These are phyloP conservation scores for Erpornis zantholeuca DNA, from an alignment of 2,113 vertebrate genomes.

Conservation along the genomic window DNA sequence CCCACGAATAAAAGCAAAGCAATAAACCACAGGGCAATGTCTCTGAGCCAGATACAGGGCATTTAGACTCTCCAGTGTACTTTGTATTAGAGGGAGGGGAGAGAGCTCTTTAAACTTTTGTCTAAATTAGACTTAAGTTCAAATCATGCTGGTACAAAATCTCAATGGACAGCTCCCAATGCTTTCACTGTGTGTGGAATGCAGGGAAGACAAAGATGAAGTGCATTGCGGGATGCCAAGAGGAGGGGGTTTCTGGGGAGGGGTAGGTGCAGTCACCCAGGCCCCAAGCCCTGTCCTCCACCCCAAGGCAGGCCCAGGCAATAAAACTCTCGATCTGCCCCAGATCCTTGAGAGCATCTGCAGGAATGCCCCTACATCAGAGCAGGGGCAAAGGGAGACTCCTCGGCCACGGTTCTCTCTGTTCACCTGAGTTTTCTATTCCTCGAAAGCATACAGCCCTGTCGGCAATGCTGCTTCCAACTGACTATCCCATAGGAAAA, in stretches of 20 bases:
- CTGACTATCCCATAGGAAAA: neutral
- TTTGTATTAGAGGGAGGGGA: neutral
- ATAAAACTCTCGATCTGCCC: neutral
- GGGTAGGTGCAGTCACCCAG: neutral
- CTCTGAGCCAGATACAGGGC: neutral
- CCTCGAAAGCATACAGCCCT: neutral
- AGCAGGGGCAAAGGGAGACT: neutral
- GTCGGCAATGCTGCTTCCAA: neutral
- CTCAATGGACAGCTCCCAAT: neutral
- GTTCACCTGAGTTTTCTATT: neutral
- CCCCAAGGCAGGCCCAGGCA: neutral
- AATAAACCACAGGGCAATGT: slow-evolving; percentile 32
- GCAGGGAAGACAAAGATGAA: neutral
- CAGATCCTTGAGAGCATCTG: neutral
- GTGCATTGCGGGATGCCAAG: neutral
- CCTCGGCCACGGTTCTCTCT: fast-evolving
- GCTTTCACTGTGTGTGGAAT: neutral
- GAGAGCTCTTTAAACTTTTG: neutral
- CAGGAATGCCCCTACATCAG: fast-evolving
- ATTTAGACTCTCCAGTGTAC: neutral
- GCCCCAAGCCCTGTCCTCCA: neutral
- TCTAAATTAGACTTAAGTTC: neutral
- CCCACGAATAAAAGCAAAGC: slow-evolving; percentile 28
- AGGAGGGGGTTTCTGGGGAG: neutral
- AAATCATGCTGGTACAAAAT: neutral